phyloP scores from a whole-genome alignment of 2,113 vertebrate genomes.

The Pardalotus punctatus region DNA sequence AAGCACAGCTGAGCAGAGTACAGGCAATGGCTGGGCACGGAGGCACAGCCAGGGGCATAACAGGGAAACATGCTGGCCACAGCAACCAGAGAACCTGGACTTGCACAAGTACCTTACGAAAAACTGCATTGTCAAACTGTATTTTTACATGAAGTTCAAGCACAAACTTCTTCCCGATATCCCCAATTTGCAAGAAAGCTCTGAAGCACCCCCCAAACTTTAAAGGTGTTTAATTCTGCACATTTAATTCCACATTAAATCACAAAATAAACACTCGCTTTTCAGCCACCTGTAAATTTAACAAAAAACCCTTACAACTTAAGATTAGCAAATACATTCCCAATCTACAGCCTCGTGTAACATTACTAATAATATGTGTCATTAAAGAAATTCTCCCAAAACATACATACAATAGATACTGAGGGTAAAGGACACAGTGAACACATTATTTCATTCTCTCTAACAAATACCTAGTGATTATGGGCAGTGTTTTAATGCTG shows the following conservation, averaged over 20 bases:
- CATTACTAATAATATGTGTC: constrained; percentile 25
- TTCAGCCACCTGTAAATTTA: constrained; percentile 29
- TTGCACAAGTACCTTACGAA: not conserved
- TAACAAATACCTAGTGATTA: constrained; percentile 20
- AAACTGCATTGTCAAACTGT: not conserved
- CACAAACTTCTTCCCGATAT: not conserved
- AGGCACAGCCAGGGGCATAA: not conserved
- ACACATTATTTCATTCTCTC: constrained; percentile 12
- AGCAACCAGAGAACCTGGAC: not conserved
- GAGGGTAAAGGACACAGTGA: constrained; percentile 14
- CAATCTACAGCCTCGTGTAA: constrained; percentile 18
- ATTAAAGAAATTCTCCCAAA: constrained; percentile 43
- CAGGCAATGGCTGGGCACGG: not conserved
- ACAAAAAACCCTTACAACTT: not conserved
- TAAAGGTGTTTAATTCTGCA: constrained; percentile 6
- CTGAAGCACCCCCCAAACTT: not conserved
- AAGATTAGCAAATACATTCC: constrained; percentile 20
- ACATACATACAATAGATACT: constrained; percentile 29
- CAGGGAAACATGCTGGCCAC: not conserved
- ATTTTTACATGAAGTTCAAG: not conserved
- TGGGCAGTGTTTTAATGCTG: constrained; percentile 7
- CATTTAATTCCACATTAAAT: constrained; percentile 17
- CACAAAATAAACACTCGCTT: not conserved
- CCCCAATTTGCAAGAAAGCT: constrained; percentile 9
- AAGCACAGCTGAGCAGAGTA: not conserved